phyloP scores from a whole-genome alignment of 2,797 vertebrate species.

The Echiichthys vipera region DNA sequence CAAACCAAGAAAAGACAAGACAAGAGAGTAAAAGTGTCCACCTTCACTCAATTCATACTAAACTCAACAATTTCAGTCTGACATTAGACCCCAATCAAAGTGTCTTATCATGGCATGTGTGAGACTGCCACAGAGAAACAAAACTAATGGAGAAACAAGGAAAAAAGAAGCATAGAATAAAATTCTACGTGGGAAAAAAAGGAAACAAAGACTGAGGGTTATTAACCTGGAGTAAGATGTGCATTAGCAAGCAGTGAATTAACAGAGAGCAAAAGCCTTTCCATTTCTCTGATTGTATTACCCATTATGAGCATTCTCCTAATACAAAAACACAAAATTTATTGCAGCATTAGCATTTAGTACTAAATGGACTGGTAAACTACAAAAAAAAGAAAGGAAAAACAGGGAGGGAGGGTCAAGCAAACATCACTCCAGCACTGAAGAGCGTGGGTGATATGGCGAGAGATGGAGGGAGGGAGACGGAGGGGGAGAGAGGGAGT shows the following conservation, averaged over 20 bases:
- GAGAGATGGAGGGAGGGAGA: slow-evolving; percentile 15
- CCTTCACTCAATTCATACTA: neutral
- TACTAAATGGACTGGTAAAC: slow-evolving; percentile 62
- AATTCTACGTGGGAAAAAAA: slow-evolving; percentile 12
- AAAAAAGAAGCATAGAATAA: neutral
- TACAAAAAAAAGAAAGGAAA: slow-evolving; percentile 37
- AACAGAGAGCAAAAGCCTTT: slow-evolving; percentile 58
- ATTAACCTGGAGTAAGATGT: slow-evolving; percentile 35
- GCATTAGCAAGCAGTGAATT: slow-evolving; percentile 63
- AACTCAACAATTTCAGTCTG: slow-evolving; percentile 16
- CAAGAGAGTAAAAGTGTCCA: neutral
- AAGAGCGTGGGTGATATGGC: slow-evolving; percentile 41
- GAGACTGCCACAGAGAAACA: neutral
- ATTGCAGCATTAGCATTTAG: slow-evolving; percentile 61
- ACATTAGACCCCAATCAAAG: slow-evolving; percentile 4
- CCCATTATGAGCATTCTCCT: slow-evolving; percentile 50
- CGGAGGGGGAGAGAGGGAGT: neutral
- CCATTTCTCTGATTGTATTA: slow-evolving; percentile 66
- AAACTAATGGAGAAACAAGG: neutral
- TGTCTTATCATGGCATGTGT: neutral
- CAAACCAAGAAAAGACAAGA: slow-evolving; percentile 14
- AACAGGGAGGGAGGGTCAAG: slow-evolving; percentile 41
- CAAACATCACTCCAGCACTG: slow-evolving; percentile 47
- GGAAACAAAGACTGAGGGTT: slow-evolving; percentile 10
- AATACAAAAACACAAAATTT: slow-evolving; percentile 57